Percentiles rank a stretch among this genome's conserved stretches.
Conservation (phyloP, 2,888 invertebrate species). For the Germaria angustata region DNA sequence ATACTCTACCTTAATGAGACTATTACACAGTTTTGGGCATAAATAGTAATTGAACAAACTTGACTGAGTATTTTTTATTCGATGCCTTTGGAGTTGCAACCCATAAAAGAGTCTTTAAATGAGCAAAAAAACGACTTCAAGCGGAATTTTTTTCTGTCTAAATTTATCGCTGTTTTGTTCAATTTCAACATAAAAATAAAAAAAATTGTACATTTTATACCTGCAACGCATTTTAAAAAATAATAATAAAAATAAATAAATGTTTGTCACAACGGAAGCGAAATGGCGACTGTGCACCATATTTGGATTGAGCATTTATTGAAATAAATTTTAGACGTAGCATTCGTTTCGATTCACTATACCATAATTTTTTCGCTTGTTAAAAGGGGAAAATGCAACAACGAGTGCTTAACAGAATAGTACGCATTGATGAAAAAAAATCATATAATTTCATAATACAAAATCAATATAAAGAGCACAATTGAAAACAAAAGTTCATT, state of each 20-base stretch:
- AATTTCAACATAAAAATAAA: neutral
- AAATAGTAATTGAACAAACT: neutral
- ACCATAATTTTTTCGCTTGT: slow-evolving; percentile 26
- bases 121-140: neutral
- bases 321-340: slow-evolving; percentile 38
- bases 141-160: neutral
- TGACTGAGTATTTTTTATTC: neutral
- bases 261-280: slow-evolving; percentile 51
- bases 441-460: slow-evolving; percentile 9
- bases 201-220: neutral
- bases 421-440: slow-evolving; percentile 1
- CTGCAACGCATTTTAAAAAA: slow-evolving; percentile 6
- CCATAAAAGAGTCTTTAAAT: neutral
- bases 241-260: neutral
- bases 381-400: slow-evolving; percentile 12
- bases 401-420: neutral
- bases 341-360: slow-evolving; percentile 38
- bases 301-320: slow-evolving; percentile 38
- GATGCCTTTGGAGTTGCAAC: too few species aligned
- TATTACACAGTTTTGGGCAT: neutral
- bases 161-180: neutral
- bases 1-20: slow-evolving; percentile 14
- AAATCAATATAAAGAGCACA: neutral
- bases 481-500: slow-evolving; percentile 10
- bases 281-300: slow-evolving; percentile 11